Evolutionary conservation across 2,113 vertebrate genomes (phyloP).

Genomic region (Mus musculus): DNA sequence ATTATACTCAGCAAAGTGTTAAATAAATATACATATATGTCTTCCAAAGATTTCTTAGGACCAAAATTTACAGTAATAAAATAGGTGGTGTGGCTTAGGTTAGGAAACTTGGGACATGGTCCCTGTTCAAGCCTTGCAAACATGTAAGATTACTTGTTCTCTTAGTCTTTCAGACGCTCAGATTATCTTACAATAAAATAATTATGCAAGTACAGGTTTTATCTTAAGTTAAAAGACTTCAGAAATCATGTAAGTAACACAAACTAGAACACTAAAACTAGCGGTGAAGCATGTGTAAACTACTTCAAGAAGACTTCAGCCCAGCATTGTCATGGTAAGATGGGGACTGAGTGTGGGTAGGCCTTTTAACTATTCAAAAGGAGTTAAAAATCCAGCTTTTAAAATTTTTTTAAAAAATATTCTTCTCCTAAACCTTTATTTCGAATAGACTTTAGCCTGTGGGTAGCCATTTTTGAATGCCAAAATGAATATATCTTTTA

Average conservation of each 20-base stretch:
- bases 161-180: conserved; percentile 13
- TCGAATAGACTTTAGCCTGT: neutral
- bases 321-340: neutral
- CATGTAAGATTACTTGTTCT: neutral
- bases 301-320: neutral
- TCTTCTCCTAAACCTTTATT: neutral
- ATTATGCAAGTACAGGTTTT: neutral
- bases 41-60: neutral
- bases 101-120: neutral
- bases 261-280: neutral
- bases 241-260: neutral
- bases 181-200: conserved; percentile 17
- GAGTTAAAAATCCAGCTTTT: conserved; percentile 7
- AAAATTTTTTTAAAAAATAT: neutral
- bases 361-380: conserved; percentile 26
- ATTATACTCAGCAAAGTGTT: conserved; percentile 1
- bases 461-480: neutral
- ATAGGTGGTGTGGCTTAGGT: neutral
- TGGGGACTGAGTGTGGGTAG: neutral
- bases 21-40: conserved; percentile 14
- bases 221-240: neutral
- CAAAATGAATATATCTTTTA: conserved; percentile 23
- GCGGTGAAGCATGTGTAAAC: neutral
- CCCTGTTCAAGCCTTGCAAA: neutral
- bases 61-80: conserved; percentile 19